Evolutionary conservation across 2,888 invertebrate genomes (phyloP), one percentile per base, ranked within the genome.

Genomic region (Leptinotarsa peninsularis): DNA sequence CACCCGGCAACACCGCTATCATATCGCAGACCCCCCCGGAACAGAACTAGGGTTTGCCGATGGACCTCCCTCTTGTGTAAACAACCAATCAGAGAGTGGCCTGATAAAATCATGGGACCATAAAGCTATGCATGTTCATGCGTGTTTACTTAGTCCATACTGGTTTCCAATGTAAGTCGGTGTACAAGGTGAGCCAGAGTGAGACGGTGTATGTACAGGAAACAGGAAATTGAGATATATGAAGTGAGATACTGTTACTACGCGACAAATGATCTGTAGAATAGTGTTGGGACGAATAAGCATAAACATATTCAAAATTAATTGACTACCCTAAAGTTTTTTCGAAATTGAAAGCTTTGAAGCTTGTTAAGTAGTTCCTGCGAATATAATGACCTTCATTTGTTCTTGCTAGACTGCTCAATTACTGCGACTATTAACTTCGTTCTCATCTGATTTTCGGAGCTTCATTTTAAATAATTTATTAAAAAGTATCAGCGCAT

Each of bases 31-130:
- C 81, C 84, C 84, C 84, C 84, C 83, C 43, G 68, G 82, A 84
- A 83, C 81, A 79, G 73, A 72, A 74, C 78, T 78, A 77, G 81
- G 80, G 80, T 81, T 78, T 73, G 81, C 79, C 79, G 82, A 81
- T 81, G 85, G 84, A 85, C 87, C 87, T 86, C 87, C 87, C 85
- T 83, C 83, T 84, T 88, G 83, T 83, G 87, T 87, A 88, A 88
- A 88, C 87, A 88, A 87, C 88, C 88, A 88, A 88, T 88, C 88
- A 88, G 86, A 85, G 86, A 85, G 85, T 85, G 83, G 87, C 84
- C 85, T 86, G 88, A 88, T 88, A 88, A 88, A 88, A 88, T 88
- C 88, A 88, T 88, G 88, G 87, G 86, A 87, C 87, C 88, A 87
- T 87, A 87, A 86, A 87, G 86, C 86, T 86, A 87, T 87, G 87